Evolutionary conservation across 35 echinoderm and acorn worm species (phyloP), one percentile per base, ranked within the genome.

Genomic region (Diadema setosum): DNA sequence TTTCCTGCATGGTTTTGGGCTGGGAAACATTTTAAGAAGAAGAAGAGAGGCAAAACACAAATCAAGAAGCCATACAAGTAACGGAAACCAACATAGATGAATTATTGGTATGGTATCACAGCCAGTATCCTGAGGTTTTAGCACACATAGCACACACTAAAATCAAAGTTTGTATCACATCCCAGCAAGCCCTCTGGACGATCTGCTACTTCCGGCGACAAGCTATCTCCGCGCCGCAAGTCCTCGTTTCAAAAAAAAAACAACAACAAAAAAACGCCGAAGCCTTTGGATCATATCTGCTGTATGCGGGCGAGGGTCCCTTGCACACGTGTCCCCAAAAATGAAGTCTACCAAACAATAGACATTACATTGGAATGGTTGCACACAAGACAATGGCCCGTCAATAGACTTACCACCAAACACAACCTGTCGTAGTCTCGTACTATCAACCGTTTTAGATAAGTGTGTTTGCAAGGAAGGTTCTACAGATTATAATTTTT

Each of bases 301-400:
- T 41, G 11, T 78, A 44, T 78, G 29, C 1, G 24, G 24, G 37
- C 29, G 37, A 35, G 15, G 73, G 39, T 41, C 3, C 36, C 73
- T 78, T 41, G 73, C 73, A 78, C 73, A 78, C 73, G 73, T 78
- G 73, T 78, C 39, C 39, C 73, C 15, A 78, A 78, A 78, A 78
- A 35, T 78, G 73, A 78, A 78, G 73, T 78, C 39, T n/a, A 78
- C 73, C 35, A 44, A 78, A 78, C 73, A 78, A 78, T 78, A 78
- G 73, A 44, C 30, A 44, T 78, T 78, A 78, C 73, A 78, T 44
- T 35, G 73, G 73, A 78, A 78, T 78, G 73, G 73, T 41, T 78
- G 73, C 34, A 21, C 40, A 26, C 31, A 44, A 25, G 73, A 78
- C 73, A 78, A 78, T 78, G 44, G 35, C 73, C 14, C 8, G 73